Percentiles rank a stretch among this genome's conserved stretches.
Evolutionary conservation across 2,797 vertebrate genomes (phyloP).

Genomic region (Bradypodion ventrale): DNA sequence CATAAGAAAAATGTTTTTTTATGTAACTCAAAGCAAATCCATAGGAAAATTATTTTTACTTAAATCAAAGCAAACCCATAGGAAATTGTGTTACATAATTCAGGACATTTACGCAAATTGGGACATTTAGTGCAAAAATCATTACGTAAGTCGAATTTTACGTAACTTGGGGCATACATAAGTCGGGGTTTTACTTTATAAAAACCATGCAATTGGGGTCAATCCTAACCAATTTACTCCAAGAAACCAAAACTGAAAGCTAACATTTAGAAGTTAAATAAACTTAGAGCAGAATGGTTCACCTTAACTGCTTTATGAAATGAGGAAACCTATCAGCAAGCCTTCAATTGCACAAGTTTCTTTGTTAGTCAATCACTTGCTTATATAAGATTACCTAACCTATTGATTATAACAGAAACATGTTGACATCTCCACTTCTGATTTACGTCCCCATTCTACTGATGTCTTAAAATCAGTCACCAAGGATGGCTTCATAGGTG

Average conservation of each 20-base stretch:
- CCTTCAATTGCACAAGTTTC: not conserved
- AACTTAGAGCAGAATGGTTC: constrained; percentile 9
- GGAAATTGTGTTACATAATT: too few species aligned
- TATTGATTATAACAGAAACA: not conserved
- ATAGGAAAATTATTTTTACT: too few species aligned
- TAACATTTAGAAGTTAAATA: constrained; percentile 13
- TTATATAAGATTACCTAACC: not conserved
- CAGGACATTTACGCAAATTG: too few species aligned
- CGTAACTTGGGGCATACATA: too few species aligned
- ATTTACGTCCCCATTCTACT: not conserved
- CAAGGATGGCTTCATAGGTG: not conserved
- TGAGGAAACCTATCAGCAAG: not conserved
- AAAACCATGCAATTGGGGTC: too few species aligned
- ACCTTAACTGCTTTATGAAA: not conserved
- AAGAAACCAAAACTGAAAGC: not conserved
- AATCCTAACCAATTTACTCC: not conserved
- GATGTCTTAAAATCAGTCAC: not conserved
- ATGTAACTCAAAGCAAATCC: too few species aligned
- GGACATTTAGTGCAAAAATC: too few species aligned
- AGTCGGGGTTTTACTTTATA: too few species aligned
- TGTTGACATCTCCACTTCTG: not conserved
- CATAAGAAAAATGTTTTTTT: too few species aligned
- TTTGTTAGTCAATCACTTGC: not conserved
- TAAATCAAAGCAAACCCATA: too few species aligned
- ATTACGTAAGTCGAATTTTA: too few species aligned